Evolutionary conservation across 2,888 invertebrate species (phyloP).

Genomic region (Euphydryas editha): DNA sequence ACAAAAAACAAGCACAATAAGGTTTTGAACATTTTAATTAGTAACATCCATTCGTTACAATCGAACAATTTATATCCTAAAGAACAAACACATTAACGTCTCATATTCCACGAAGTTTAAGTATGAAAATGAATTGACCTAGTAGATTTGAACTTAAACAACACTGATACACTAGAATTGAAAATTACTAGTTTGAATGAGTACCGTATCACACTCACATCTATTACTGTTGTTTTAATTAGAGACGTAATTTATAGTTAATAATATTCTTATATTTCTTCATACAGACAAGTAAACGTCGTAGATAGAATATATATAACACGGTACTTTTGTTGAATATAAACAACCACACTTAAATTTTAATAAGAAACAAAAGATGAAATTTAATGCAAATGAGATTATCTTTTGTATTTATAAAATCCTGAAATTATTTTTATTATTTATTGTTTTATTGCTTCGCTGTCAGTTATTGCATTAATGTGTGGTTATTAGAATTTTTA

Average conservation of each 20-base stretch:
- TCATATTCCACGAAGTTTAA: slow-evolving; percentile 49
- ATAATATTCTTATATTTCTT: not conserved
- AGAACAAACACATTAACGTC: slow-evolving; percentile 56
- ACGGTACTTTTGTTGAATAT: not conserved
- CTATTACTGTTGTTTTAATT: not conserved
- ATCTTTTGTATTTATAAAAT: not conserved
- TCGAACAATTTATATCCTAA: slow-evolving; percentile 70
- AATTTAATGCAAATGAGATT: not conserved
- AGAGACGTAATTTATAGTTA: too few species aligned
- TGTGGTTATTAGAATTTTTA: slow-evolving; percentile 15
- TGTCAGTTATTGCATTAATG: slow-evolving; percentile 11
- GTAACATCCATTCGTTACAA: slow-evolving; percentile 77
- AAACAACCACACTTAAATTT: not conserved
- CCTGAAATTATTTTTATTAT: too few species aligned
- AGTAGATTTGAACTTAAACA: slow-evolving; percentile 45
- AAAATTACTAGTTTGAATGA: not conserved
- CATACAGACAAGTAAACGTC: not conserved
- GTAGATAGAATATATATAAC: not conserved
- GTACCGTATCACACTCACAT: not conserved
- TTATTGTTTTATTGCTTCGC: not conserved
- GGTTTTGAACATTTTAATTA: slow-evolving; percentile 76
- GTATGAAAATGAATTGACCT: slow-evolving; percentile 50
- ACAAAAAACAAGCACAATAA: slow-evolving; percentile 43
- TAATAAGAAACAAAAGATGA: not conserved
- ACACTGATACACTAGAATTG: slow-evolving; percentile 21